These are phyloP conservation scores for Pitangus sulphuratus DNA, from an alignment of 2,797 vertebrate genomes.

Conservation along the genomic window DNA sequence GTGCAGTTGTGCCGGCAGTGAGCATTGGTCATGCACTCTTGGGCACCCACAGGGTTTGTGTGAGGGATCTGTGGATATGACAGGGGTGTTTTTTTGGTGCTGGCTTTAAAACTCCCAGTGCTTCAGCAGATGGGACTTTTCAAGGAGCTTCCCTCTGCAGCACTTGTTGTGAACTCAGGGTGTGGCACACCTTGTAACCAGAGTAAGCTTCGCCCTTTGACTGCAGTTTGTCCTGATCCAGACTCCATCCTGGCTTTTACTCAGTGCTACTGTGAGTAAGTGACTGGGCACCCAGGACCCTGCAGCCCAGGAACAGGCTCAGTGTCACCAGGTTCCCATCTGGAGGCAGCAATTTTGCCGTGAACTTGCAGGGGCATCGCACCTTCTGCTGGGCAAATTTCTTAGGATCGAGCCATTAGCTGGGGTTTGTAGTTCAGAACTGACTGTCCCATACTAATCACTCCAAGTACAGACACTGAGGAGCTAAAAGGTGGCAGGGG, in stretches of 20 bases:
- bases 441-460: neutral
- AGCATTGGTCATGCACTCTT: fast-evolving
- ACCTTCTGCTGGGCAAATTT: neutral
- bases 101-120: neutral
- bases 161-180: neutral
- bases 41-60: neutral
- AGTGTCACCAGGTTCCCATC: neutral
- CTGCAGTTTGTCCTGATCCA: neutral
- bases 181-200: neutral
- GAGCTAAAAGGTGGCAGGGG: neutral
- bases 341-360: neutral
- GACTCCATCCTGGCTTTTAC: neutral
- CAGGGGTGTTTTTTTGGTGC: neutral
- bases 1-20: neutral
- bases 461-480: neutral
- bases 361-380: neutral
- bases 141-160: neutral
- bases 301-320: neutral
- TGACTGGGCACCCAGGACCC: neutral
- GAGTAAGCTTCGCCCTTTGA: neutral
- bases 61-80: neutral
- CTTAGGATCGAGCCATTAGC: neutral
- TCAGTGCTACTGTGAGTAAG: neutral
- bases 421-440: neutral
- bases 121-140: neutral